Evolutionary conservation across 1,140 invertebrate species (phyloP), one percentile per base, ranked within the genome.

Genomic region (Anoplophora glabripennis): DNA sequence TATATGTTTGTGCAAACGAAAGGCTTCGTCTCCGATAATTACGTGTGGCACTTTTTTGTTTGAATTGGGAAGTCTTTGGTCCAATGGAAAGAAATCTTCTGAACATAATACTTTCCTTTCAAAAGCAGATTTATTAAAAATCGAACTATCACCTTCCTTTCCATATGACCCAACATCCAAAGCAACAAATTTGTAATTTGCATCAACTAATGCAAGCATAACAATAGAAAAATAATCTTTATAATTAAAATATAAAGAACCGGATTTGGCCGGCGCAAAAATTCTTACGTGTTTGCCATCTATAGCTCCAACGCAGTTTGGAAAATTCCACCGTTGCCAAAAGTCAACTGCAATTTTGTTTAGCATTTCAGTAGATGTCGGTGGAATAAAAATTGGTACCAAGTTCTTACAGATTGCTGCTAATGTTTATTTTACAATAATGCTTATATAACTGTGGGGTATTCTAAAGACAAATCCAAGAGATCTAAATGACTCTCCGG

Each of bases 91-190:
- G 17, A 46, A 46, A 28, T 57, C 36, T 49, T 57, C 45, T 10
- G 12, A 38, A n/a, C n/a, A 5, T 28, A 57, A 49, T 57, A 57
- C 37, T 21, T 57, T 49, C 12, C 7, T 12, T 28, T 45, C 45
- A 48, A 57, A 49, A 48, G 55, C 55, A 37, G 55, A 57, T 34
- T 57, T 49, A 57, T 33, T 57, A 38, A 51, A 57, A 37, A 57
- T 57, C 18, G 46, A 48, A 49, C 18, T 35, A 17, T 49, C 55
- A 5, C 21, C 21, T 33, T 73, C 65, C 55, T 73, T 75, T 18
- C 77, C 74, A 67, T 74, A 75, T 38, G 73, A 64, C n/a, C 77
- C 76, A 52, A 79, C 68, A 64, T 77, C 69, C 51, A 77, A 64
- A 63, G 62, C 67, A 53, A 72, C 46, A 68, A 76, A 78, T 21